These are phyloP conservation scores for Sminthopsis crassicaudata DNA, from an alignment of 2,113 vertebrate species.

Conservation along the genomic window DNA sequence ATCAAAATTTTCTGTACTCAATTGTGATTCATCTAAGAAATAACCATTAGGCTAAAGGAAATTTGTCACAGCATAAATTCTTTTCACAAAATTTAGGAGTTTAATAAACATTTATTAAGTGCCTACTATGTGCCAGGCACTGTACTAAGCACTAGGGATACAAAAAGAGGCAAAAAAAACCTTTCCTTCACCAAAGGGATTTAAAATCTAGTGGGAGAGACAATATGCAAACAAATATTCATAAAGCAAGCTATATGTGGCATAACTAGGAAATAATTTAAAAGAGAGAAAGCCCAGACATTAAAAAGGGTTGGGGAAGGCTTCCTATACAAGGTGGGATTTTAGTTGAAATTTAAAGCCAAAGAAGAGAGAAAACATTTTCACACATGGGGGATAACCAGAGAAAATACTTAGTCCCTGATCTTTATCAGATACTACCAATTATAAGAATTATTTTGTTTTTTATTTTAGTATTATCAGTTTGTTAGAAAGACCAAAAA, in stretches of 20 bases:
- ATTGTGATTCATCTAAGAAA: background rate
- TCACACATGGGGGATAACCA: background rate
- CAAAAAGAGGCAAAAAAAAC: background rate
- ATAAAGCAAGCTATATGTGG: background rate
- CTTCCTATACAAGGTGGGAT: background rate
- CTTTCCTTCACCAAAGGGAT: background rate
- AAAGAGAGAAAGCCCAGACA: background rate
- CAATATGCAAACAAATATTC: background rate
- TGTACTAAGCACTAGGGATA: background rate
- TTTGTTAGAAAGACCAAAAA: background rate
- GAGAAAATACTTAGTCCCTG: background rate
- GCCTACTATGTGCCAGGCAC: background rate
- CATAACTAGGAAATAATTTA: background rate
- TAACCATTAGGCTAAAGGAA: background rate
- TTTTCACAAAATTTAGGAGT: background rate
- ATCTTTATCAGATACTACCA: background rate
- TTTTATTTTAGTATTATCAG: background rate
- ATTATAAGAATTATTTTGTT: background rate
- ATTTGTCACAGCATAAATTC: background rate
- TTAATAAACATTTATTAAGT: conserved; percentile 13
- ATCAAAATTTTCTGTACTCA: background rate
- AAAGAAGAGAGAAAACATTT: background rate
- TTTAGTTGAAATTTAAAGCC: background rate
- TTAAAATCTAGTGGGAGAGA: background rate
- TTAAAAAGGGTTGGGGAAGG: background rate